Evolutionary conservation across 2,888 invertebrate genomes (phyloP).

Genomic region (Lycophotia porphyrea): DNA sequence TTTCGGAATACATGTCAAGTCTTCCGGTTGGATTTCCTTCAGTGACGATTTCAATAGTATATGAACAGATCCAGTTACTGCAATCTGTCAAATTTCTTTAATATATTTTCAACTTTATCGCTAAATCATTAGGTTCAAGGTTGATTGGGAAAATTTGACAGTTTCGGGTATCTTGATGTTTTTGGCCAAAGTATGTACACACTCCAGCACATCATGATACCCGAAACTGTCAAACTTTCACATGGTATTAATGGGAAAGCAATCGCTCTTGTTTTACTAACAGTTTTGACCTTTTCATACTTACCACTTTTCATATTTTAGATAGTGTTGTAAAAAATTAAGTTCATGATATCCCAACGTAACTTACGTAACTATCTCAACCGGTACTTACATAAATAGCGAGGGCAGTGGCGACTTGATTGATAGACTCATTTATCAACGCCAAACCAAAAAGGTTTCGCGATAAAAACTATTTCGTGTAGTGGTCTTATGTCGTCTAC

Average conservation of each 20-base stretch:
- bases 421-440: conserved; percentile 59
- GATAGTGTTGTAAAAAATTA: conserved; percentile 8
- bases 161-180: too few species aligned
- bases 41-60: not conserved
- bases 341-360: conserved; percentile 30
- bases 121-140: too few species aligned
- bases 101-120: too few species aligned
- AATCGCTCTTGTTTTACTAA: not conserved
- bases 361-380: conserved; percentile 26
- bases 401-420: conserved; percentile 52
- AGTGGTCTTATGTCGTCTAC: conserved; percentile 1
- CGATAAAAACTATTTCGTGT: conserved; percentile 25
- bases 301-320: not conserved
- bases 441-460: conserved; percentile 36
- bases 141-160: too few species aligned
- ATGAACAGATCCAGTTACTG: not conserved
- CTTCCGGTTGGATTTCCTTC: conserved; percentile 2
- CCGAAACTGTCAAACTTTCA: not conserved
- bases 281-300: not conserved
- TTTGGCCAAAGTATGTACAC: too few species aligned
- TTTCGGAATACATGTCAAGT: not conserved
- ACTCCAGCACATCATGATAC: too few species aligned
- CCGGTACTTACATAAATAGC: conserved; percentile 31
- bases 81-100: too few species aligned
- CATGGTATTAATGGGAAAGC: not conserved